Base-by-base conservation (phyloP, 1,140 invertebrate genomes). In the Reticulitermes speratus region DNA sequence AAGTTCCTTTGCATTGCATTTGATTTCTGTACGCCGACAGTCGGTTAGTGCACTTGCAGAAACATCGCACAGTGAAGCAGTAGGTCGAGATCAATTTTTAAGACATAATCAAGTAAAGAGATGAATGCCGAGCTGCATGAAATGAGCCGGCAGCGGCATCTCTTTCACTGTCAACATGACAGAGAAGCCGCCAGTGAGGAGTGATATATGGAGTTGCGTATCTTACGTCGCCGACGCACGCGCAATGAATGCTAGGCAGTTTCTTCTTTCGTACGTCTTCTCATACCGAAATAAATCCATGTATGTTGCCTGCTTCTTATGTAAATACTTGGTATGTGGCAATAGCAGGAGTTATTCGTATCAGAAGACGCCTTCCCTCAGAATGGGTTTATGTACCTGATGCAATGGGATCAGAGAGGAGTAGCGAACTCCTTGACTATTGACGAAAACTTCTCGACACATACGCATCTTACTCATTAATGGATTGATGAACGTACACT, bases 161-260 rank as follows among this genome's bases (percentile, higher is more conserved):
- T 65, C 65, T 75, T 75, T 75, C 25, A 75, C 65, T 75, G n/a
- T 30, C 65, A 75, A 14, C 9, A 75, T 75, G 65, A 75, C 65
- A 75, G 65, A 75, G 25, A 75, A 25, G n/a, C 65, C 52, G n/a
- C 25, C 14, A 25, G 65, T n/a, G 25, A 6, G 65, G 65, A 30
- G 65, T 75, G 65, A 75, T 75, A 75, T 75, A 75, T 75, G 65
- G 65, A 75, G 25, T 75, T 75, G 65, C 25, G 25, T 75, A 30
- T 1, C 59, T 65, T 65, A n/a, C n/a, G 65, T 75, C 65, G 65
- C n/a, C 25, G 14, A 75, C 7, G 65, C 65, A 75, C 65, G 65
- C 65, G 65, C 65, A 11, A 75, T 25, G 65, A 75, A 75, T 75
- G 65, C 65, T 2, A 55, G 52, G 52, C 52, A 55, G 52, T 55